These are phyloP conservation scores for Eudyptes chrysolophus DNA, from an alignment of 2,113 vertebrate genomes.

Conservation along the genomic window DNA sequence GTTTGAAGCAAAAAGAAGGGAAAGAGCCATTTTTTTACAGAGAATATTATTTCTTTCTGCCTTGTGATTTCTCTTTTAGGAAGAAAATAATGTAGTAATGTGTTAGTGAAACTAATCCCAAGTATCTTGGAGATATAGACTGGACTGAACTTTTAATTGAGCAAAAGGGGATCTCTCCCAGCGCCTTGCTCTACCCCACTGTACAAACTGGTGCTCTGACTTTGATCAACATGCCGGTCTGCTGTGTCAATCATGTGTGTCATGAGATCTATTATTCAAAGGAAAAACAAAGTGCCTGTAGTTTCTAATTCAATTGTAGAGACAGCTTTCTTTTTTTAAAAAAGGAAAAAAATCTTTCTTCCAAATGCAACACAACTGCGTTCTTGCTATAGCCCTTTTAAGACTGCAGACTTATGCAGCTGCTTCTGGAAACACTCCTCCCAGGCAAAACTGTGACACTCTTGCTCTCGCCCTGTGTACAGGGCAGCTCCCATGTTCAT, in stretches of 20 bases:
- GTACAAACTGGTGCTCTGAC: neutral
- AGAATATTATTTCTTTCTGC: neutral
- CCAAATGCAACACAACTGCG: neutral
- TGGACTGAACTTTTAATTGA: neutral
- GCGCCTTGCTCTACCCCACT: neutral
- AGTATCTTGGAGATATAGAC: neutral
- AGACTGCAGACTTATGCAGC: neutral
- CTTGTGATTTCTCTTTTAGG: neutral
- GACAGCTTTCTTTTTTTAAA: neutral
- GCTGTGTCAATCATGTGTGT: neutral
- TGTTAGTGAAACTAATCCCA: neutral
- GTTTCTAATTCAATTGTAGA: neutral
- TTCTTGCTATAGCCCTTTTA: neutral
- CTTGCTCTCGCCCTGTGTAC: neutral
- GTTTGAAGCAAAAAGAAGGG: neutral
- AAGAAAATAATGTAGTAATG: neutral
- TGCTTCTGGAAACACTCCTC: neutral
- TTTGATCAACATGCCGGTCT: neutral
- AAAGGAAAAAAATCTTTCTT: neutral
- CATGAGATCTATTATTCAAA: neutral
- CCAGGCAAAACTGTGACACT: neutral
- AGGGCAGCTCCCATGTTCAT: neutral
- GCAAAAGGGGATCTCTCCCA: neutral
- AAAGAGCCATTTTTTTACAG: neutral
- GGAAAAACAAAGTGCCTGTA: neutral